Base-by-base conservation (phyloP, 2,113 vertebrate species). In the Phoxinus phoxinus region DNA sequence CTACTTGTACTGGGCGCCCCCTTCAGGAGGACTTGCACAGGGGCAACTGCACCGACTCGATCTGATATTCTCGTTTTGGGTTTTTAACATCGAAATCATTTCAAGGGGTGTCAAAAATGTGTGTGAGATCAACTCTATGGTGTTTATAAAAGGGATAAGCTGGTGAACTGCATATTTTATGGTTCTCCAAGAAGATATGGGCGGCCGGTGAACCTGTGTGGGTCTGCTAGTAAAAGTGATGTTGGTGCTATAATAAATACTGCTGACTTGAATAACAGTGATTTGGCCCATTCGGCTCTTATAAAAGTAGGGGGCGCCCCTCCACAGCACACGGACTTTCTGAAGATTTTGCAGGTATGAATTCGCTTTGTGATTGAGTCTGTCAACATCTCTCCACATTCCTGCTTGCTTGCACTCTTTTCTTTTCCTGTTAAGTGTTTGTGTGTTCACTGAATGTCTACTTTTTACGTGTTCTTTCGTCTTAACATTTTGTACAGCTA, bases 1-100 rank as follows among this genome's bases (percentile, higher is more conserved):
- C 95, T 98, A 98, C 96, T 96, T 96, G 97, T 92, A 96, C 95
- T 96, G 97, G 97, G 98, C 97, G 96, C 95, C 96, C 98, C 98
- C 97, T 93, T 97, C 96, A 96, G 93, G 96, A 97, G 97, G 97
- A 97, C 97, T 97, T 96, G 96, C 97, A 98, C 96, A 95, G 97
- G 96, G 97, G 98, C 97, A 99, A 98, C 98, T 96, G 97, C 59
- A 85, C 82, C 84, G 25, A 53, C 44, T 76, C 48, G 17, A 7
- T 75, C 46, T 76, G 13, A 81, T 51, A 51, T 8, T 48, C 23
- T n/a, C n/a, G 5, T 67, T 6, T 6, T 9, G 78, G 83, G 69
- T n/a, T 41, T 72, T 41, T 76, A 23, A 73, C 46, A 27, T 59
- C 78, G 58, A 12, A 44, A 21, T 12, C 7, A 11, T 7, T 8